Evolutionary conservation across 2,113 vertebrate species (phyloP).

Genomic region (Pyxicephalus adspersus): DNA sequence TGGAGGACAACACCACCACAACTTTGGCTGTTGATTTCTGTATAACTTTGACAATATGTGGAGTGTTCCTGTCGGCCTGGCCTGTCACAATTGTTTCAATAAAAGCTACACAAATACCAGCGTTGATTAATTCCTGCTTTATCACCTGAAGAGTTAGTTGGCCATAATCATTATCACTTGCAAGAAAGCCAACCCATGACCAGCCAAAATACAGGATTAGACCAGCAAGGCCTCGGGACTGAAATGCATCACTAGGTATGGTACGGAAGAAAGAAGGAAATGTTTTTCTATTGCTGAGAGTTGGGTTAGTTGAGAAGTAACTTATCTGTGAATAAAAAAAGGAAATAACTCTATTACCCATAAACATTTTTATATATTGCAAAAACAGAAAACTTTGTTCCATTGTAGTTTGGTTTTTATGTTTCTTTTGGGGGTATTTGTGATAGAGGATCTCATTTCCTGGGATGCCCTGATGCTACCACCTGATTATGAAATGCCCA

Average conservation of each 20-base stretch:
- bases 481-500: neutral
- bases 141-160: conserved; percentile 33
- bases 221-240: conserved; percentile 45
- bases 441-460: neutral
- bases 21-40: conserved; percentile 39
- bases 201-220: conserved; percentile 53
- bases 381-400: neutral
- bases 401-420: neutral
- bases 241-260: conserved; percentile 68
- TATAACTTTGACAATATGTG: conserved; percentile 16
- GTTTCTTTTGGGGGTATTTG: neutral
- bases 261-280: conserved; percentile 66
- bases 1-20: conserved; percentile 50
- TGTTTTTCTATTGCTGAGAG: conserved; percentile 24
- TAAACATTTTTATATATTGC: neutral
- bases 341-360: neutral
- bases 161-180: conserved; percentile 51
- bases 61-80: neutral
- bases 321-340: conserved; percentile 51
- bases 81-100: conserved; percentile 4
- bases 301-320: conserved; percentile 54
- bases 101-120: conserved; percentile 55
- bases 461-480: neutral
- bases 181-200: conserved; percentile 56
- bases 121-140: conserved; percentile 24